Evolutionary conservation across 2,797 vertebrate species (phyloP).

Genomic region (Acipenser ruthenus): DNA sequence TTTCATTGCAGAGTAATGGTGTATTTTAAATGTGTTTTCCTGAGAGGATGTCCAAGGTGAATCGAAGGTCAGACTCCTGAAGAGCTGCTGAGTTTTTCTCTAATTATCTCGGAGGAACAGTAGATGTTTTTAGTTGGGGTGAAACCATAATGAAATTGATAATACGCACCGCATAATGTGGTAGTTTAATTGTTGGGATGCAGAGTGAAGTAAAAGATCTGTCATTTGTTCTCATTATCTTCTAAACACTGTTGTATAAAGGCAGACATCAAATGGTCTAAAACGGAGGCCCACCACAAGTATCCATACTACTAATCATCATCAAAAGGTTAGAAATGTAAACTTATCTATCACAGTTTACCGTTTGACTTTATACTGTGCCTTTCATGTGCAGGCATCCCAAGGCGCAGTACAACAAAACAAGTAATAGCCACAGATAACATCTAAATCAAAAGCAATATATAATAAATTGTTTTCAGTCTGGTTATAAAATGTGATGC

Average conservation of each 20-base stretch:
- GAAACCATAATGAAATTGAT: conserved; percentile 43
- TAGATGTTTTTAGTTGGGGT: conserved; percentile 35
- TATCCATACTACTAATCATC: conserved; percentile 47
- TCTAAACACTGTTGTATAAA: conserved; percentile 60
- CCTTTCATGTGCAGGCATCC: conserved; percentile 58
- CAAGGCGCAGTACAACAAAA: conserved; percentile 47
- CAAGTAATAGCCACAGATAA: conserved; percentile 48
- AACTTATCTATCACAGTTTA: conserved; percentile 60
- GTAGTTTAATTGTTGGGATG: conserved; percentile 60
- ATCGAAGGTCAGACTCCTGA: conserved; percentile 70
- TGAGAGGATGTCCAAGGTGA: conserved; percentile 70
- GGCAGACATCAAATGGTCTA: conserved; percentile 62
- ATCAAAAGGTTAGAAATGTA: conserved; percentile 68
- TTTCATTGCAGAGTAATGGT: conserved; percentile 66
- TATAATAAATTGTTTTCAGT: conserved; percentile 34
- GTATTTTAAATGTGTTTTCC: conserved; percentile 53
- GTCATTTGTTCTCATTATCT: conserved; percentile 70
- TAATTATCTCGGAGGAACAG: conserved; percentile 62
- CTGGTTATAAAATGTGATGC: conserved; percentile 26
- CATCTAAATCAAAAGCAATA: conserved; percentile 62
- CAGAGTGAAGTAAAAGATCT: conserved; percentile 51
- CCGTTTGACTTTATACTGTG: conserved; percentile 57
- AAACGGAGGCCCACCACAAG: conserved; percentile 64
- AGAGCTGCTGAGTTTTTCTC: conserved; percentile 56
- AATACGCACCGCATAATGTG: conserved; percentile 51